These are phyloP conservation scores for Melanostoma mellinum DNA, from an alignment of 2,888 invertebrate genomes.

Conservation along the genomic window DNA sequence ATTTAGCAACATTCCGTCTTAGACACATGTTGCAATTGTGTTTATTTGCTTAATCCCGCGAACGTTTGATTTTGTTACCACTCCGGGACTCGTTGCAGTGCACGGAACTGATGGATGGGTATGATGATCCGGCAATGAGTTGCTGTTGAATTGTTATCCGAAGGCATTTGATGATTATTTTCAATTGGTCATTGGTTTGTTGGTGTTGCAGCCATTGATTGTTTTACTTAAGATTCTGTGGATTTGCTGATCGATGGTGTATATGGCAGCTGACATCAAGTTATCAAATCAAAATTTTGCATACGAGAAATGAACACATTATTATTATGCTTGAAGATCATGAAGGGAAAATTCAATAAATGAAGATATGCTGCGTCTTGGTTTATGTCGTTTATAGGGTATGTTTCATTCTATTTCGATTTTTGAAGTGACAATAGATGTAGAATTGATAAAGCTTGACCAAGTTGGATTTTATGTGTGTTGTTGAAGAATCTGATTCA, in stretches of 20 bases:
- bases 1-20: constrained; percentile 67
- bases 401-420: neutral
- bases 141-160: constrained; percentile 69
- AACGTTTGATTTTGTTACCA: constrained; percentile 72
- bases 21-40: constrained; percentile 69
- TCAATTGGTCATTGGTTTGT: constrained; percentile 75
- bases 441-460: too few relatives aligned
- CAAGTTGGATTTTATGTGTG: too few relatives aligned
- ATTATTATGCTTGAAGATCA: constrained; percentile 69
- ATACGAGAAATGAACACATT: constrained; percentile 60
- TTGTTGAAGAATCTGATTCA: too few relatives aligned
- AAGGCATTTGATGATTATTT: constrained; percentile 73
- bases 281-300: constrained; percentile 66
- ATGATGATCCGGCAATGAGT: constrained; percentile 57
- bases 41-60: constrained; percentile 70
- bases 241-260: constrained; percentile 69
- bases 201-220: constrained; percentile 73
- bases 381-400: constrained; percentile 36
- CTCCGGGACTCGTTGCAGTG: constrained; percentile 63
- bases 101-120: constrained; percentile 58
- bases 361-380: constrained; percentile 31
- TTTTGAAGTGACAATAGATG: neutral
- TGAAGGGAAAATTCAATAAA: constrained; percentile 63
- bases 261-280: constrained; percentile 70
- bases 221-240: constrained; percentile 73